Base-by-base conservation (phyloP, 2,113 vertebrate species). In the Poicephalus gulielmi region DNA sequence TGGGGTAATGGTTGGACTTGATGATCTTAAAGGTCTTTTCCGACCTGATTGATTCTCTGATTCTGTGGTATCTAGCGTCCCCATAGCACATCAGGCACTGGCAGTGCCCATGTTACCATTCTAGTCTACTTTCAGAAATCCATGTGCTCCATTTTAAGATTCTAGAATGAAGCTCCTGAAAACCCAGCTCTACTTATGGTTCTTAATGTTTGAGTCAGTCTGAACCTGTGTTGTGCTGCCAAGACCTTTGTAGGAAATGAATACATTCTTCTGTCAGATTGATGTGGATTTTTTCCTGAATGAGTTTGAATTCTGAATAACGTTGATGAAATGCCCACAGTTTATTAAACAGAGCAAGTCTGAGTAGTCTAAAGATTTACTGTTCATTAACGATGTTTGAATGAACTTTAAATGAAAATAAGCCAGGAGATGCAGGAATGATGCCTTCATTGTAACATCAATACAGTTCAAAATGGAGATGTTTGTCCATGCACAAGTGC, bases 301-400 rank as follows among this genome's bases (percentile, higher is more conserved):
- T 18, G 64, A 88, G 44, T 55, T 70, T 13, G 86, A 71, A 52
- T 92, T 94, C 75, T 96, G 35, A 94, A 35, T 92, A 35, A 75
- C 22, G 43, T 55, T 90, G 86, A 95, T 95, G 57, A 84, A 95
- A 79, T 41, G 55, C 73, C 14, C 9, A 30, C 52, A 49, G 52
- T 82, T 95, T 90, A 90, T 94, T 94, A 96, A 95, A 77, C 30
- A 83, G 59, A 85, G 82, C 60, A 39, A 15, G 52, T 83, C 27
- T 47, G 22, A 83, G 64, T 35, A 78, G 60, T 53, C 27, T n/a
- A 11, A 93, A 97, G 90, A 94, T 96, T 90, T 92, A 92, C 69
- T 93, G 90, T 79, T 95, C 76, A 75, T 95, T 92, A 90, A 43
- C 59, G 76, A 81, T 30, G 43, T 70, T 90, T 89, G 87, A 80